A percentile compares a stretch with the other conserved stretches of the same genome.
These are phyloP conservation scores for Myotis daubentonii DNA, from an alignment of 2,797 vertebrate species.

Conservation along the genomic window DNA sequence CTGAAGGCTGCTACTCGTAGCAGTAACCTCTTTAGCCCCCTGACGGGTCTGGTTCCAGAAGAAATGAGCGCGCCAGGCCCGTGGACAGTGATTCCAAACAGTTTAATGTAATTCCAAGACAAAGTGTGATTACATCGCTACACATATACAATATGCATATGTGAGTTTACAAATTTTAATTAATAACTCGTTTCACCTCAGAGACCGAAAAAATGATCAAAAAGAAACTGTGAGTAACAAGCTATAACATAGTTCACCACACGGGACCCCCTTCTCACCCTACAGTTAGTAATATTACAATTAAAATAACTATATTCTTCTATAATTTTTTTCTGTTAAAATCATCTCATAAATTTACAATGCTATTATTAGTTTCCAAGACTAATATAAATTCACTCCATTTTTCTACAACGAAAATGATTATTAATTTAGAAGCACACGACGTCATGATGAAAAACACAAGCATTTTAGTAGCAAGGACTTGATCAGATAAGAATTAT, in stretches of 20 bases:
- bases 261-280: constrained; percentile 96
- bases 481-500: constrained; percentile 97
- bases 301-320: constrained; percentile 99
- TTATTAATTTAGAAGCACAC: constrained; percentile 99
- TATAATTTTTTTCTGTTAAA: constrained; percentile 98
- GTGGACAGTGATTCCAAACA: constrained; percentile 96
- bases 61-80: constrained; percentile 44
- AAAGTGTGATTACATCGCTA: constrained; percentile 99
- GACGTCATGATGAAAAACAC: constrained; percentile 98
- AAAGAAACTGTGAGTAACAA: constrained; percentile 99
- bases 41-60: background rate
- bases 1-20: background rate
- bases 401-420: constrained; percentile 99
- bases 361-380: constrained; percentile 98
- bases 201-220: constrained; percentile 99
- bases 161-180: constrained; percentile 99
- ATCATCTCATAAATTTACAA: constrained; percentile 98
- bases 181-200: constrained; percentile 99
- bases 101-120: constrained; percentile 99
- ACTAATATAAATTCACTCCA: constrained; percentile 99
- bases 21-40: background rate
- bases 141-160: constrained; percentile 99
- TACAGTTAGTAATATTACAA: constrained; percentile 99
- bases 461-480: constrained; percentile 97
- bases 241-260: constrained; percentile 99